Evolutionary conservation across 2,113 vertebrate genomes (phyloP).

Genomic region (Pampusana beccarii): DNA sequence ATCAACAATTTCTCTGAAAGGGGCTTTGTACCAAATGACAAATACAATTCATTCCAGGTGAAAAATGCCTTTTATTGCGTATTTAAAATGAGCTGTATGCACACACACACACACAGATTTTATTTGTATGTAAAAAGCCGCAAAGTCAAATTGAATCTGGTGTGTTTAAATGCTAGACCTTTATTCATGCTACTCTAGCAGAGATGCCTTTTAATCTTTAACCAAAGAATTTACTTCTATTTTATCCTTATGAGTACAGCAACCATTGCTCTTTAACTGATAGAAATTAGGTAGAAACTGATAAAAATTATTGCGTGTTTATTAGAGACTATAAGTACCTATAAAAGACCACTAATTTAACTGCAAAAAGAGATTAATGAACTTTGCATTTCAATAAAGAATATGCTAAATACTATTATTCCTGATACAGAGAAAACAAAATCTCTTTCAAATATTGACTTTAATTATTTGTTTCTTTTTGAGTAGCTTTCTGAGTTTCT

Average conservation of each 20-base stretch:
- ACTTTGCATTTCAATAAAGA: neutral
- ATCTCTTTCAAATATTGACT: neutral
- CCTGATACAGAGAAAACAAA: neutral
- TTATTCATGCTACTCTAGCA: neutral
- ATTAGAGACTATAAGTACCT: neutral
- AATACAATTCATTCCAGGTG: neutral
- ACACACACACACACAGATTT: neutral
- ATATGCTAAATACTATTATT: neutral
- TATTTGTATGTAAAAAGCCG: neutral
- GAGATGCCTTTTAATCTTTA: slow-evolving; percentile 16
- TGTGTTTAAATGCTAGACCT: neutral
- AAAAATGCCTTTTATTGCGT: slow-evolving; percentile 9
- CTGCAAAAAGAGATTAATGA: neutral
- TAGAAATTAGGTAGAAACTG: neutral
- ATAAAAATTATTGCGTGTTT: neutral
- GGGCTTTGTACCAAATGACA: slow-evolving; percentile 33
- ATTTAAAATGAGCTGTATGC: neutral
- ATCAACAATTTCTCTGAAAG: slow-evolving; percentile 16
- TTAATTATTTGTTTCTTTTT: slow-evolving; percentile 2
- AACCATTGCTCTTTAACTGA: neutral
- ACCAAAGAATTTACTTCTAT: neutral
- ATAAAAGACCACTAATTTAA: neutral
- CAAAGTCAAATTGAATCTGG: neutral
- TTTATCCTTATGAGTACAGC: neutral
- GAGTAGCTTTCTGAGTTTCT: neutral